phyloP scores from a whole-genome alignment of 2,113 vertebrate species.

The Barbus barbus region DNA sequence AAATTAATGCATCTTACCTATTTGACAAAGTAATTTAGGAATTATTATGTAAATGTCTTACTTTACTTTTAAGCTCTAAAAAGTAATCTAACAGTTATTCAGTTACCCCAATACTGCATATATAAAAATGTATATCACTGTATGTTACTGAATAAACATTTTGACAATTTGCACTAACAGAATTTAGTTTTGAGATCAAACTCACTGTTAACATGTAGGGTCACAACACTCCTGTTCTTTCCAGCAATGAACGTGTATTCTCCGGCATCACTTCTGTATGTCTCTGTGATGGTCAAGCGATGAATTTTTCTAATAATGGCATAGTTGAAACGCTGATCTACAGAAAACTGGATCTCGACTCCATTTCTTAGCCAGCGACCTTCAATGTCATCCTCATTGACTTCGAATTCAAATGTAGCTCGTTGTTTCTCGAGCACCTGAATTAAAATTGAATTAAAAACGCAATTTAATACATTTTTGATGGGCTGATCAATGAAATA shows the following conservation, averaged over 20 bases:
- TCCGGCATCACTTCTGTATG: conserved; percentile 82
- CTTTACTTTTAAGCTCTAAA: neutral
- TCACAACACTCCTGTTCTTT: conserved; percentile 83
- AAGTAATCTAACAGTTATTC: too few species aligned
- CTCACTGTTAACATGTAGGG: conserved; percentile 84
- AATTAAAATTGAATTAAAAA: conserved; percentile 1
- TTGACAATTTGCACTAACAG: neutral
- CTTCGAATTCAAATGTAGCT: conserved; percentile 87
- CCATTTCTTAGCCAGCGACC: conserved; percentile 87
- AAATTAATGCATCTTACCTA: neutral
- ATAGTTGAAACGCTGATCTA: conserved; percentile 83
- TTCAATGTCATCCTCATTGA: conserved; percentile 89
- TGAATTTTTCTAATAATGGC: conserved; percentile 82
- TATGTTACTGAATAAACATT: neutral
- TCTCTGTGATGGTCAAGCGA: conserved; percentile 84
- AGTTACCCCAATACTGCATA: neutral
- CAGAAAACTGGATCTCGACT: conserved; percentile 84
- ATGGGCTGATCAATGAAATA: neutral
- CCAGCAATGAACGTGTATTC: conserved; percentile 88
- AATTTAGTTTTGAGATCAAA: neutral
- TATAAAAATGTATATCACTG: neutral
- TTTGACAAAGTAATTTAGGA: too few species aligned
- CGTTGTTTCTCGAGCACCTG: conserved; percentile 87
- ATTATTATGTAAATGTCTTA: neutral
- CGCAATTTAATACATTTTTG: neutral